Evolutionary conservation across 2,113 vertebrate genomes (phyloP).

Genomic region (Rhipidura dahli): DNA sequence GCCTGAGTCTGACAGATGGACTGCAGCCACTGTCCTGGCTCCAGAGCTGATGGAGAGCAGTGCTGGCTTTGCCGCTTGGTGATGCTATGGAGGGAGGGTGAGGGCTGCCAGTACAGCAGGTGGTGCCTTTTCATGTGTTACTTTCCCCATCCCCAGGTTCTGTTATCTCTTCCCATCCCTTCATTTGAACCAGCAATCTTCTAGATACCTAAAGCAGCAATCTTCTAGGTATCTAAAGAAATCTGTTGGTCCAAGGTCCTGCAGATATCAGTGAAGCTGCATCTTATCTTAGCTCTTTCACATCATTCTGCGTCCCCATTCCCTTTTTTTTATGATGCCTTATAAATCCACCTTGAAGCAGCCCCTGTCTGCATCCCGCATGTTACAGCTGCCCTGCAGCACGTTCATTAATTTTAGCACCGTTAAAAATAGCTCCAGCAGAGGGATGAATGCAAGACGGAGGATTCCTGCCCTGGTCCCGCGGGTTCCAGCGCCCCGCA

Average conservation of each 20-base stretch:
- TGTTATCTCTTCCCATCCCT: neutral
- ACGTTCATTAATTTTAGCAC: constrained; percentile 44
- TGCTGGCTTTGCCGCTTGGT: neutral
- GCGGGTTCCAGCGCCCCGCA: neutral
- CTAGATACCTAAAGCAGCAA: neutral
- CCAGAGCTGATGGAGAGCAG: neutral
- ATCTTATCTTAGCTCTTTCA: constrained; percentile 30
- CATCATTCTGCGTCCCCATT: neutral
- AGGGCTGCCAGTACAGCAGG: neutral
- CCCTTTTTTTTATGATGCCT: neutral
- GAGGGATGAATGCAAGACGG: neutral
- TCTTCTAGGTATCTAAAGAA: neutral
- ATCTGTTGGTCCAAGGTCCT: neutral
- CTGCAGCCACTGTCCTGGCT: neutral
- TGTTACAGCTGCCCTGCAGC: constrained; percentile 16
- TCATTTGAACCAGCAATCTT: neutral
- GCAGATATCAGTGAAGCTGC: neutral
- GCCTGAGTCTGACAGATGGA: neutral
- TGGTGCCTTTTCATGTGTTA: neutral
- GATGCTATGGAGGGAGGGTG: fast-evolving
- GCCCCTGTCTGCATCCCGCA: neutral
- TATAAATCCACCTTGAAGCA: constrained; percentile 46
- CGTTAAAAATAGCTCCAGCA: neutral
- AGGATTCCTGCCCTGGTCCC: neutral
- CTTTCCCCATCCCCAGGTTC: neutral